Conservation (phyloP, 2,797 vertebrate genomes). For the Sebastiscus albofasciatus region DNA sequence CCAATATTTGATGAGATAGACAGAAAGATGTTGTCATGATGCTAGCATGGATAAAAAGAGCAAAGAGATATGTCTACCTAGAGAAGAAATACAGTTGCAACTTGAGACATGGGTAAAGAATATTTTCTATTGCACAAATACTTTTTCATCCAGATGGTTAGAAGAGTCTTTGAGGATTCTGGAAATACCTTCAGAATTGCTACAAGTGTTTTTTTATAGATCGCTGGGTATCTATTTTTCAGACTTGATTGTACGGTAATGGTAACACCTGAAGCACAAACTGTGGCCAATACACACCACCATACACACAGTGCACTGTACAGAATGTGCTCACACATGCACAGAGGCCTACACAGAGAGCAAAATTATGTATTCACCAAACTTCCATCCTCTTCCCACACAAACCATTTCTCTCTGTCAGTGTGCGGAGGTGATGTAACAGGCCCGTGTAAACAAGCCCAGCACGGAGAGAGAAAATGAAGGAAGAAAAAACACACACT, state of each 20-base stretch:
- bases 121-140: background rate
- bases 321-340: slow-evolving; percentile 11
- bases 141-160: background rate
- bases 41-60: background rate
- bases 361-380: slow-evolving; percentile 51
- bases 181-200: background rate
- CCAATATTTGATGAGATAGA: background rate
- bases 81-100: background rate
- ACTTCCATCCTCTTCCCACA: slow-evolving; percentile 64
- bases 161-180: background rate
- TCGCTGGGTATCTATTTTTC: background rate
- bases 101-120: background rate
- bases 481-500: background rate
- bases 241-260: background rate
- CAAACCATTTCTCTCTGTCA: slow-evolving; percentile 61
- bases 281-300: background rate
- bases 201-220: background rate
- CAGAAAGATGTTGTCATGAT: background rate
- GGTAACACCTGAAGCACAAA: background rate
- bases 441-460: slow-evolving; percentile 58
- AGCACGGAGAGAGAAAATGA: slow-evolving; percentile 29
- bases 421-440: slow-evolving; percentile 69
- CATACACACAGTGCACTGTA: background rate
- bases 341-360: slow-evolving; percentile 51
- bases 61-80: background rate